Percentiles rank a stretch among this genome's conserved stretches.
These are phyloP conservation scores for Smutsia temminckii DNA, from an alignment of 2,797 vertebrate species.

Conservation along the genomic window DNA sequence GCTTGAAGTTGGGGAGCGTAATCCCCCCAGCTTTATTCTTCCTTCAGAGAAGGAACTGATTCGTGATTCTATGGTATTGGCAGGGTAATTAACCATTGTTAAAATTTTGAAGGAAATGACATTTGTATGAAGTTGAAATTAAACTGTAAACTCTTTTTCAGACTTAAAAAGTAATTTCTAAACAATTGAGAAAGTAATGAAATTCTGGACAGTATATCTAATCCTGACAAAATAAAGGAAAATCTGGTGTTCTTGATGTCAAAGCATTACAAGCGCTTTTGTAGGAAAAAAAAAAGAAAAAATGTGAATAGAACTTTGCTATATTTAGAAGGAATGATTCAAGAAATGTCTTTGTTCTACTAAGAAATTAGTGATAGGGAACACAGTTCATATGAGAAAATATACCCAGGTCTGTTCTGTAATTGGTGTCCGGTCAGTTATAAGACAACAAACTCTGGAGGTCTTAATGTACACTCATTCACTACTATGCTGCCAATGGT, in stretches of 20 bases:
- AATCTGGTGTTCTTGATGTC: not conserved
- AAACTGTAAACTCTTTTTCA: not conserved
- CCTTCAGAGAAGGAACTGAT: not conserved
- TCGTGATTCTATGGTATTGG: not conserved
- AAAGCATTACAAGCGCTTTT: not conserved
- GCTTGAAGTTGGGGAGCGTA: too few species aligned
- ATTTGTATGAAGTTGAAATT: not conserved
- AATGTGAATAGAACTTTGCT: not conserved
- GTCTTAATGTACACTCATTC: not conserved
- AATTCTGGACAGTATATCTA: not conserved
- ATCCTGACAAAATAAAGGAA: not conserved
- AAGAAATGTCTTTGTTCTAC: not conserved
- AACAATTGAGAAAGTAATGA: not conserved
- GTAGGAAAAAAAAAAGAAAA: not conserved
- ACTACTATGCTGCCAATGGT: accelerated
- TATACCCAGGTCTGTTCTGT: not conserved
- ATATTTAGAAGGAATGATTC: not conserved
- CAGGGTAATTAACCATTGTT: slow-evolving; percentile 29
- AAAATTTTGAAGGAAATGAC: not conserved
- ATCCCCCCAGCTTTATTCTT: too few species aligned
- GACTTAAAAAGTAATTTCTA: not conserved
- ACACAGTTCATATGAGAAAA: not conserved
- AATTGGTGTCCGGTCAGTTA: too few species aligned
- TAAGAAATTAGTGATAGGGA: not conserved
- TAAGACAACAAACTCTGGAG: too few species aligned